These are phyloP conservation scores for Coregonus suidteri DNA, from an alignment of 2,797 vertebrate species.

Conservation along the genomic window DNA sequence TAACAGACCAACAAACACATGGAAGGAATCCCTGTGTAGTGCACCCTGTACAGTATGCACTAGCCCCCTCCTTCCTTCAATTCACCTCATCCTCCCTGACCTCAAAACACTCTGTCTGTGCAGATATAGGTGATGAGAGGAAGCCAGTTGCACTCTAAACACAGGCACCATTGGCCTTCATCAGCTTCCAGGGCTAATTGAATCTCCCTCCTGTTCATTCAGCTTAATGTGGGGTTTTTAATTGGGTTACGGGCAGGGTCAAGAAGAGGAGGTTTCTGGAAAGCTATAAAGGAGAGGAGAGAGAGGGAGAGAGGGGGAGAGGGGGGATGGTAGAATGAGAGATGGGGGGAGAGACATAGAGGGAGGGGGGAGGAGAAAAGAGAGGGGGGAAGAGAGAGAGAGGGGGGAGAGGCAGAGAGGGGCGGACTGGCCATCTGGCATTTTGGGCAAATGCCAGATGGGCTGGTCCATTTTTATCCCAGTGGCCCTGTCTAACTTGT, in stretches of 20 bases:
- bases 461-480: no score
- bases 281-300: conserved; percentile 30
- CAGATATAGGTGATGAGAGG: conserved; percentile 45
- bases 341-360: background rate
- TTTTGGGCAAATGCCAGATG: no score
- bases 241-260: conserved; percentile 56
- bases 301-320: conserved; percentile 19
- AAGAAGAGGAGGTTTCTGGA: conserved; percentile 50
- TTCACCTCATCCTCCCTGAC: conserved; percentile 23
- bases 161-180: conserved; percentile 40
- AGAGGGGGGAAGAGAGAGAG: background rate
- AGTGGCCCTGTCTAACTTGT: no score
- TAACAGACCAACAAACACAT: background rate
- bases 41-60: background rate
- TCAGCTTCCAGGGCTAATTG: conserved; percentile 56
- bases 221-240: conserved; percentile 56
- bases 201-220: conserved; percentile 61
- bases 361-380: background rate
- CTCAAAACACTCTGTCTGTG: conserved; percentile 21
- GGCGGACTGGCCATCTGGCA: no score
- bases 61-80: background rate
- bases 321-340: conserved; percentile 1
- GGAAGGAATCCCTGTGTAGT: background rate
- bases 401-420: background rate
- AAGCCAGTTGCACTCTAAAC: conserved; percentile 28